Base-by-base conservation (phyloP, 1,140 invertebrate genomes). In the Drosophila truncata region DNA sequence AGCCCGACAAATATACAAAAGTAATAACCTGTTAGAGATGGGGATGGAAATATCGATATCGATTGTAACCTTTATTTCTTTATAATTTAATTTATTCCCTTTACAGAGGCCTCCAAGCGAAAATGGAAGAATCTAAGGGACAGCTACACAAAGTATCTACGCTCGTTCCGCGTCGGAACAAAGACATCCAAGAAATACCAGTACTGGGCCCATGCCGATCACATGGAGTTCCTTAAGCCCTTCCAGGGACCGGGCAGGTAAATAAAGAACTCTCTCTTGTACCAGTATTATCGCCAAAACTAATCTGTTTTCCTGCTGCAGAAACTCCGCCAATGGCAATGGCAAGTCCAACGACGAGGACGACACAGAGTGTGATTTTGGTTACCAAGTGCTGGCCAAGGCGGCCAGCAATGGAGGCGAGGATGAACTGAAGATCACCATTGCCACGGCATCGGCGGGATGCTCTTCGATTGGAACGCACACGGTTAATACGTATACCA, bases 101-200 rank as follows among this genome's bases (percentile, higher is more conserved):
- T 88, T 79, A 11, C 75, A 92, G 91, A 92, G 59, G 91, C 91
- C n/a, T 91, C 91, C 10, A 92, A 92, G 57, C 67, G 91, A 77
- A 92, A 92, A 92, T 92, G 91, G 91, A 92, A 92, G 63, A 92
- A 92, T 61, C 59, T 92, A 27, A 88, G 91, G 29, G 91, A 92
- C 85, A 92, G 91, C 61, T 92, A 92, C 46, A 92, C 91, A 18
- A 92, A 92, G 69, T 92, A 92, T 78, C 78, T 92, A 44, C 87
- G 91, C 20, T 92, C 91, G 0, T 92, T 92, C 79, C 91, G 91
- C 3, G 80, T 91, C 10, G 91, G 91, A n/a, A 92, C 91, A 7
- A 92, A 92, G 66, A 92, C 91, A 2, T 92, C 91, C 16, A 92
- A 91, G 72, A 92, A 92, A 65, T 92, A 92, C 74, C 91, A 92